Percentiles rank a stretch among this genome's conserved stretches.
These are phyloP conservation scores for Erpobdella octoculata DNA, from an alignment of 2,888 invertebrate species.

Conservation along the genomic window DNA sequence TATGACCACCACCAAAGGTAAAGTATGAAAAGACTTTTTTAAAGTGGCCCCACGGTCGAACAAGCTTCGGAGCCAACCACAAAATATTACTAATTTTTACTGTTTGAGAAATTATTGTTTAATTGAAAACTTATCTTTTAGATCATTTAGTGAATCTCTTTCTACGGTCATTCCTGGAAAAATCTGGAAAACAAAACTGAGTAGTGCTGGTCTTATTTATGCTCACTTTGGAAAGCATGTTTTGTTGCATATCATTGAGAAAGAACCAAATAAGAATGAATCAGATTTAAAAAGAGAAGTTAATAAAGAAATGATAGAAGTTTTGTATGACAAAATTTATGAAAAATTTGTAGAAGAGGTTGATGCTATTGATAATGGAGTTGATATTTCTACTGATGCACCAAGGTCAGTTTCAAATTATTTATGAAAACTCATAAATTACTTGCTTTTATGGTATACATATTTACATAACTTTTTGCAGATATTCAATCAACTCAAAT, in stretches of 20 bases:
- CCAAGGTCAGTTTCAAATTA: slow-evolving; percentile 41
- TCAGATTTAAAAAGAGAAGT: too few relatives aligned
- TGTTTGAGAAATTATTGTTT: background rate
- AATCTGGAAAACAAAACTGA: slow-evolving; percentile 62
- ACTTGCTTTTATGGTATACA: too few relatives aligned
- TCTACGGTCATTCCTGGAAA: slow-evolving; percentile 44
- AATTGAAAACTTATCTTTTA: slow-evolving; percentile 35
- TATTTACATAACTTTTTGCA: slow-evolving; percentile 38
- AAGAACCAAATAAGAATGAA: slow-evolving; percentile 33
- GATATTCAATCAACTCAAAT: slow-evolving; percentile 71
- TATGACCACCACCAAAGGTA: slow-evolving; percentile 92
- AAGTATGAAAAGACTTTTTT: too few relatives aligned
- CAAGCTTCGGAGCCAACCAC: too few relatives aligned
- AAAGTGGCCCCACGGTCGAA: too few relatives aligned
- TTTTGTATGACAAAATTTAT: slow-evolving; percentile 62
- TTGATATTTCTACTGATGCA: slow-evolving; percentile 66
- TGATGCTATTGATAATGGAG: slow-evolving; percentile 95
- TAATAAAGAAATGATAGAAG: slow-evolving; percentile 42
- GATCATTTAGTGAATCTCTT: slow-evolving; percentile 53
- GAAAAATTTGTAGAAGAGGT: slow-evolving; percentile 80
- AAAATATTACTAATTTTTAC: background rate
- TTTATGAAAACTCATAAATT: background rate
- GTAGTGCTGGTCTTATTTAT: slow-evolving; percentile 88
- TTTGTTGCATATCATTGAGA: background rate
- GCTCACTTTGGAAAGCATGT: slow-evolving; percentile 78